Base-by-base conservation (phyloP, 2,797 vertebrate genomes). In the Todus mexicanus region DNA sequence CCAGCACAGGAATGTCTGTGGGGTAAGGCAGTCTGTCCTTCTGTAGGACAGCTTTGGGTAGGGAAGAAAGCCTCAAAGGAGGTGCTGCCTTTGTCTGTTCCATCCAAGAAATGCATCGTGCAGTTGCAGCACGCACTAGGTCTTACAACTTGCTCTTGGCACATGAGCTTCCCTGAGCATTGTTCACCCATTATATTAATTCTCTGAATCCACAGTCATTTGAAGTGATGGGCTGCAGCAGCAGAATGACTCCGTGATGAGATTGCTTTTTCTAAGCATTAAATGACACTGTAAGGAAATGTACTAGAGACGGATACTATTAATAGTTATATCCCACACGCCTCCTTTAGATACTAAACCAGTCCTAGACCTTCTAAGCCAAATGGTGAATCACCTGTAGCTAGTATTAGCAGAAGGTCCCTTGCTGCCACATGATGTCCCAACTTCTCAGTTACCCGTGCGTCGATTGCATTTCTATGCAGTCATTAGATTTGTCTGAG, bases 11-110 rank as follows among this genome's bases (percentile, higher is more conserved):
- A 27, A 45, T 53, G 14, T 42, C 5, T 2, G 4, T 11, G 16
- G 43, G 51, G 16, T 9, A 14, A 37, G 19, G 15, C 4, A 14
- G 29, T 3, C 2, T 3, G 6, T 20, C 1, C 4, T 37, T 13
- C 18, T 29, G 3, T 5, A 7, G 47, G 27, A 5, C 26, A 54
- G 40, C 20, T 20, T 11, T 27, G 13, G 4, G 14, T 3, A 10
- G 11, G 45, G 38, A 25, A 20, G 27, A 57, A 40, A 61, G n/a
- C 2, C 35, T 11, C 50, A 21, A 22, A 48, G 71, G 45, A 40
- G 26, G 15, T 2, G 2, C 9, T 42, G 3, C 31, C 31, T 26
- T 17, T 57, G 35, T 9, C 29, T 71, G 15, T 8, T 31, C 42
- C 9, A 9, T 7, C 43, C 51, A 40, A 65, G 69, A 31, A 59